Evolutionary conservation across 2,888 invertebrate species (phyloP), one percentile per base, ranked within the genome.

Genomic region (Anticlea derivata): DNA sequence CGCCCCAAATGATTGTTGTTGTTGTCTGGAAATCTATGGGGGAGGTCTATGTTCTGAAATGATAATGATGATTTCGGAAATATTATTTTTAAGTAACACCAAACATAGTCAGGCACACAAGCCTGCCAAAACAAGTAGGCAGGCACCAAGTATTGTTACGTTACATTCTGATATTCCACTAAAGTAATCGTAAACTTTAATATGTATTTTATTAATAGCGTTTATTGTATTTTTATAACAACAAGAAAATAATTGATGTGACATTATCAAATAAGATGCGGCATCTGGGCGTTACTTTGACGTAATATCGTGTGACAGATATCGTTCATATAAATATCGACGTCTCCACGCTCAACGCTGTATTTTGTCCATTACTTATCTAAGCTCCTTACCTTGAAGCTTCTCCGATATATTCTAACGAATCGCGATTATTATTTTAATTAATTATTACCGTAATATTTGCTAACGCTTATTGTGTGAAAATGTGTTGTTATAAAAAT

Each of bases 241-340:
- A 66, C 68, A 65, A 74, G 55, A 67, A n/a, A 74, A 66, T 73
- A 68, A 80, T 80, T 83, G 76, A 83, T 78, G 65, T 78, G 76
- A 66, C 75, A 73, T 73, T 87, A 86, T 87, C 86, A 68, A 62
- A 60, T 62, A 73, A 83, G 82, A 87, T 86, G 73, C 77, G 77
- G 75, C 83, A 80, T 79, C 86, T 78, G 88, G 87, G 85, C 87
- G 87, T 85, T 86, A 73, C 84, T 87, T 83, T 90, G 90, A 90
- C 90, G 90, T 89, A 87, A 86, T 72, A 80, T 83, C 83, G 80
- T 75, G 72, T 70, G 83, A 82, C 70, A 77, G 88, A 83, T 90
- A 89, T 73, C 81, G 80, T 75, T 70, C 83, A 78, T 83, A 89
- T 90, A 89, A 84, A 90, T 87, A 88, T 76, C 80, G 86, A 82